Base-by-base conservation (phyloP, 2,113 vertebrate genomes). In the Pelodiscus sinensis region DNA sequence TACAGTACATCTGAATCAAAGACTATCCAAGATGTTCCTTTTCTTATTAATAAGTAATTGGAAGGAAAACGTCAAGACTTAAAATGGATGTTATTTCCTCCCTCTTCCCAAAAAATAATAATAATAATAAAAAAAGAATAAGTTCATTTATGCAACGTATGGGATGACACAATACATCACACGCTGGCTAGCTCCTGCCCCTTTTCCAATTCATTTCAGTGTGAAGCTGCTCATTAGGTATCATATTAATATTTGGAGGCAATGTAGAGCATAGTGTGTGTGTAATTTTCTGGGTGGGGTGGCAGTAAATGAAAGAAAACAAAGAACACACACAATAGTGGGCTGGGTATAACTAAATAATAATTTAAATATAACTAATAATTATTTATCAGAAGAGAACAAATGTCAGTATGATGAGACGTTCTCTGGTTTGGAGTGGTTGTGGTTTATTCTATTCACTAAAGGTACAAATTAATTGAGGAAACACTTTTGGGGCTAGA, bases 11-110 rank as follows among this genome's bases (percentile, higher is more conserved):
- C 94, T 96, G 90, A 96, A 94, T 94, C 96, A 97, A 96, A 97
- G 90, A 88, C 90, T 84, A 85, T 65, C 91, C 92, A 93, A 96
- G 92, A 96, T 86, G 82, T 83, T 95, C 90, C 92, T 89, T 93
- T 95, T 95, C 94, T 94, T 93, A 96, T 95, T 94, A 97, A 95
- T 90, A 96, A 83, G 91, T 82, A 92, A 94, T 94, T 84, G 1
- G 4, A 96, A 93, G 85, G 85, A 96, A 87, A 84, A 71, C 84
- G 86, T 93, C 62, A 52, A 73, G 51, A 62, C 88, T 87, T 92
- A 87, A 91, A 86, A 92, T 1, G 1, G 94, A 75, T 88, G 18
- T 2, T 60, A 92, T 90, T 94, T 89, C 86, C 79, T 80, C 82
- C 58, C 9, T 54, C 84, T 86, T 79, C 2, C 31, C n/a, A 9